Conservation (phyloP, 2,113 vertebrate genomes). For the human (Homo sapiens) region DNA sequence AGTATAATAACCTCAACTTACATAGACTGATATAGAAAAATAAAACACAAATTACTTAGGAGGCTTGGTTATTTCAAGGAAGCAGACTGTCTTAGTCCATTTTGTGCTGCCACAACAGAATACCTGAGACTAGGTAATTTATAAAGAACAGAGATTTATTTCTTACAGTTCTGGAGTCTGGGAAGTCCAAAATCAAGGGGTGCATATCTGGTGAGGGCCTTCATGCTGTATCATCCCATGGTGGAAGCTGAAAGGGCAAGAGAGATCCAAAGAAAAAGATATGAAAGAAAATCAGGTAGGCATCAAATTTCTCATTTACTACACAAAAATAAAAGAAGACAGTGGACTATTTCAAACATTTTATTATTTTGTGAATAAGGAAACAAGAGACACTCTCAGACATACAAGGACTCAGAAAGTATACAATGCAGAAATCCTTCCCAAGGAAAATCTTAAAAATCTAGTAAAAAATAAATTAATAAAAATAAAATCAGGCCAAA, state of each 20-base stretch:
- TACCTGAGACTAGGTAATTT: background rate
- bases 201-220: background rate
- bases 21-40: background rate
- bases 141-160: background rate
- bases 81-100: background rate
- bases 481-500: background rate
- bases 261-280: background rate
- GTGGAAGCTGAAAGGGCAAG: background rate
- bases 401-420: background rate
- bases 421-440: background rate
- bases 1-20: background rate
- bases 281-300: background rate
- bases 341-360: background rate
- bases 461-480: background rate
- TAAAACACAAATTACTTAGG: background rate
- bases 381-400: background rate
- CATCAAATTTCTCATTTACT: background rate
- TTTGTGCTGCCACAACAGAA: background rate
- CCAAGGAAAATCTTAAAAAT: background rate
- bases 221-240: background rate
- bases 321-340: background rate
- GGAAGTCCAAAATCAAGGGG: background rate
- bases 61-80: background rate
- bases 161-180: background rate
- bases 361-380: background rate